Base-by-base conservation (phyloP, 2,797 vertebrate species). In the Choloepus didactylus region DNA sequence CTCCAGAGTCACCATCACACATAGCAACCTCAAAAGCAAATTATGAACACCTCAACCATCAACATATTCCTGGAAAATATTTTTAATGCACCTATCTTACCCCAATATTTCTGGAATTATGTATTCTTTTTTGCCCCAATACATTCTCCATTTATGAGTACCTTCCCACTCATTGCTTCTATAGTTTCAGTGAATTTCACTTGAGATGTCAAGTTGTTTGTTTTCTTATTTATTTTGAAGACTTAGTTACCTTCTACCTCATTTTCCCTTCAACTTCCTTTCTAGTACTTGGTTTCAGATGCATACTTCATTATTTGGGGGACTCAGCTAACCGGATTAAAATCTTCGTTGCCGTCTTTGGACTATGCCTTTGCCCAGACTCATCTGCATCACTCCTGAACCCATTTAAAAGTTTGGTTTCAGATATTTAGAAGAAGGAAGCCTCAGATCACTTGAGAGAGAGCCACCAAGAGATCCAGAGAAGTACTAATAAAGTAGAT, bases 1-100 rank as follows among this genome's bases (percentile, higher is more conserved):
- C 8, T 16, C 14, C 16, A 38, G 9, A 69, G 4, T n/a, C 18
- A 56, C 8, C 2, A 12, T 3, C 1, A 9, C 66, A n/a, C 2
- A 2, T 56, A 56, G 6, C 54, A 56, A 56, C 15, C 18, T 56
- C 54, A 56, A 56, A 56, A 56, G 54, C 54, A 56, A 56, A 19
- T 56, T 16, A 56, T 16, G 3, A 56, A 56, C 18, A 56, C 18
- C 18, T 41, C 25, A 89, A 18, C 15, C 14, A 23, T 76, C 31
- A 46, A 35, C 0, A 1, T 19, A 12, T 21, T 59, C 27, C 64
- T 60, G 38, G 66, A 16, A 70, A 19, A 12, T 5, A 5, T 44
- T 69, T 41, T 19, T 10, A 49, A 16, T 21, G 23, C 5, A 41
- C 9, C 56, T 19, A 3, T 15, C 18, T 25, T 27, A 29, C 7